A percentile compares a stretch with the other conserved stretches of the same genome.
Conservation (phyloP, 2,888 invertebrate species). For the Phorcus lineatus region DNA sequence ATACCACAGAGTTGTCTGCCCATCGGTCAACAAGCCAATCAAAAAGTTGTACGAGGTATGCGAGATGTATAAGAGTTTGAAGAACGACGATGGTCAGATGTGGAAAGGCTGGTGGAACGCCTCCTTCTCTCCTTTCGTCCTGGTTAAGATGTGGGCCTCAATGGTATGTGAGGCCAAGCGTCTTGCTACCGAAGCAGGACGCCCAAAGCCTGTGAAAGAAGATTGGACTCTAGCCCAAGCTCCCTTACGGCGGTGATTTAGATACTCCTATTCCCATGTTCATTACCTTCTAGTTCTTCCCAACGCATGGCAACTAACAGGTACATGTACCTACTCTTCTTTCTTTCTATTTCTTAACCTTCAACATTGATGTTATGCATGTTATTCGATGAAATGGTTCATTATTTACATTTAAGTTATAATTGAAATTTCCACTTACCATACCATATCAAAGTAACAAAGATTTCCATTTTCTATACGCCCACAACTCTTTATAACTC, state of each 20-base stretch:
- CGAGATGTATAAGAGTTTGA: slow-evolving; percentile 39
- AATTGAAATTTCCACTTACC: too few relatives aligned
- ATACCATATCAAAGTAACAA: too few relatives aligned
- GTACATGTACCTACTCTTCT: not conserved
- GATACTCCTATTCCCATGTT: not conserved
- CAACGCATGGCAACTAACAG: not conserved
- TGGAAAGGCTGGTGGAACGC: slow-evolving; percentile 62
- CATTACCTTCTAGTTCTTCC: not conserved
- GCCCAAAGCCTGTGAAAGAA: slow-evolving; percentile 34
- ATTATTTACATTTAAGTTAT: too few relatives aligned
- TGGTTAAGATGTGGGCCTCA: slow-evolving; percentile 61
- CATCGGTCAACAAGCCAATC: slow-evolving; percentile 45
- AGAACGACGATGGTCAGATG: slow-evolving; percentile 29
- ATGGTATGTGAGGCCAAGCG: slow-evolving; percentile 51
- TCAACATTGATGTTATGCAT: not conserved
- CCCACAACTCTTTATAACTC: too few relatives aligned
- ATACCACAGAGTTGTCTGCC: slow-evolving; percentile 63
- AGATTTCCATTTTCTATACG: too few relatives aligned
- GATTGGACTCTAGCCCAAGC: slow-evolving; percentile 57
- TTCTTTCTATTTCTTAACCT: not conserved
- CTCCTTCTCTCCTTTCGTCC: slow-evolving; percentile 59
- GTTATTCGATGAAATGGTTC: not conserved
- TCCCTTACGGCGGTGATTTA: slow-evolving; percentile 55
- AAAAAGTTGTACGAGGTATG: slow-evolving; percentile 55
- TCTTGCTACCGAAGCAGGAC: slow-evolving; percentile 48